These are phyloP conservation scores for Helarctos malayanus DNA, from an alignment of 2,797 vertebrate species.

Conservation along the genomic window DNA sequence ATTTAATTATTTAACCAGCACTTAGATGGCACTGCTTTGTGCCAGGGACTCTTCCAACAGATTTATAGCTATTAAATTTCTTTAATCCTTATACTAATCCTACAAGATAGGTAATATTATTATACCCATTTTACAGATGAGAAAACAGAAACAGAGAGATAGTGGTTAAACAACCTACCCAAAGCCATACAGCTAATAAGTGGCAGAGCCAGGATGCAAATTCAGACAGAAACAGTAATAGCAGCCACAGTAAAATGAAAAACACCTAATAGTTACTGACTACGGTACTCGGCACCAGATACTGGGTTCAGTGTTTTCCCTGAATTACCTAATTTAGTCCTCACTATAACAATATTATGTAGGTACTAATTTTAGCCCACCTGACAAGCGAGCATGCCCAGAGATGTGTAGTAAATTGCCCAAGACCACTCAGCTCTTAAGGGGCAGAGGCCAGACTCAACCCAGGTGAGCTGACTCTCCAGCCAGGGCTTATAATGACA, in stretches of 20 bases:
- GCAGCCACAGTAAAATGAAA: not conserved
- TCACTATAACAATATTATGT: not conserved
- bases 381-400: constrained; percentile 28
- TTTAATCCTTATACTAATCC: constrained; percentile 48
- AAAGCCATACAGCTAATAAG: not conserved
- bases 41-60: not conserved
- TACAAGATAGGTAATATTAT: not conserved
- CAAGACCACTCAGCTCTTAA: constrained; percentile 18
- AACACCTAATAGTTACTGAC: not conserved
- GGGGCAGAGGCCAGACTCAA: not conserved
- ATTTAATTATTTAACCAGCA: constrained; percentile 43
- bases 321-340: not conserved
- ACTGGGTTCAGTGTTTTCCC: not conserved
- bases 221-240: not conserved
- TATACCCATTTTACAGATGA: constrained; percentile 6
- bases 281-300: not conserved
- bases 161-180: not conserved
- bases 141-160: constrained; percentile 2
- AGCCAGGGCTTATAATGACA: not conserved
- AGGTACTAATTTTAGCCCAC: not conserved
- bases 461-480: not conserved
- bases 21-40: not conserved
- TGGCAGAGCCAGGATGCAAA: not conserved
- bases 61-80: not conserved
- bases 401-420: not conserved